These are phyloP conservation scores for Emmelina monodactyla DNA, from an alignment of 2,888 invertebrate species.

Conservation along the genomic window DNA sequence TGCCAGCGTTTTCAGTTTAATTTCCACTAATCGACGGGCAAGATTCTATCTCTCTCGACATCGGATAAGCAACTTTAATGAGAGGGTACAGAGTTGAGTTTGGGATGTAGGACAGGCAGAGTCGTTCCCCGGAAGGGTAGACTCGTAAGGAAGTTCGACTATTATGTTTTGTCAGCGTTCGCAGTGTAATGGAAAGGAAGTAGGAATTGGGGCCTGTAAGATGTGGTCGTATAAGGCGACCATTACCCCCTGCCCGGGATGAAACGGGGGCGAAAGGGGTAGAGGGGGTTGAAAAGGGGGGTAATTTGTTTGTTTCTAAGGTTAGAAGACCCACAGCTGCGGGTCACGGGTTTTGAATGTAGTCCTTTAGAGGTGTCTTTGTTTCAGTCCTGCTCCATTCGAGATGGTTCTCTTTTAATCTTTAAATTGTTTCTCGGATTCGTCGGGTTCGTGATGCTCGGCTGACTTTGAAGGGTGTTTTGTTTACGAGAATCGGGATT, in stretches of 20 bases:
- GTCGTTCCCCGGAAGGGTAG: constrained; percentile 59
- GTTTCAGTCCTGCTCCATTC: constrained; percentile 45
- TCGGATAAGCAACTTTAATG: neutral
- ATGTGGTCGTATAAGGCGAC: constrained; percentile 62
- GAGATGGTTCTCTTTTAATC: constrained; percentile 54
- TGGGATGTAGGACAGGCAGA: constrained; percentile 17
- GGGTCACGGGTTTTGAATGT: constrained; percentile 59
- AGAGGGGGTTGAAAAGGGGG: constrained; percentile 21
- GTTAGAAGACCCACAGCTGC: constrained; percentile 47
- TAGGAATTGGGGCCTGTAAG: constrained; percentile 64
- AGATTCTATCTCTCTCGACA: neutral
- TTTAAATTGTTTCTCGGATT: no score
- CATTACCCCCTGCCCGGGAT: constrained; percentile 30
- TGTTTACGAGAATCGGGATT: no score
- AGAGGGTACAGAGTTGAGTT: constrained; percentile 33
- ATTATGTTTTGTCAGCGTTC: constrained; percentile 65
- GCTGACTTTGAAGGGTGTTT: no score
- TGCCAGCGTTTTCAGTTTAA: constrained; percentile 20
- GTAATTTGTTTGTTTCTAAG: constrained; percentile 62
- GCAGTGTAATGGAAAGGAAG: constrained; percentile 63
- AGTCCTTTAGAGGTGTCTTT: constrained; percentile 44
- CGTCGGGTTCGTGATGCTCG: no score
- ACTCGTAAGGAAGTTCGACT: constrained; percentile 66
- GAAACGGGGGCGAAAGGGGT: no score
- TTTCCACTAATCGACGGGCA: constrained; percentile 15